Evolutionary conservation across 1,140 invertebrate genomes (phyloP).

Genomic region (Thaumatotibia leucotreta): DNA sequence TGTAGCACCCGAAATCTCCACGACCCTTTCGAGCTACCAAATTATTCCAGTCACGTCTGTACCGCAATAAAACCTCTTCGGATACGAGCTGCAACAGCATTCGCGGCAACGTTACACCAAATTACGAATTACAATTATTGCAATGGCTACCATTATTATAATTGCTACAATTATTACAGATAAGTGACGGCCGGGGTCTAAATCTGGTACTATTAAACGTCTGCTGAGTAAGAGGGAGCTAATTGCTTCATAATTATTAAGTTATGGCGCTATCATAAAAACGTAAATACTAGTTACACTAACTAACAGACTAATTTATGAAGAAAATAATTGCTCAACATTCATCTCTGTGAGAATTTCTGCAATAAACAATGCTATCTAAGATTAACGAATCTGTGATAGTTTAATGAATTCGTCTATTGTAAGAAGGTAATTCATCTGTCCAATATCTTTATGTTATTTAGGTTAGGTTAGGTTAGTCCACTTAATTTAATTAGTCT

Average conservation of each 20-base stretch:
- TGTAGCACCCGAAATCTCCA: conserved; percentile 11
- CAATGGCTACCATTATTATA: background rate
- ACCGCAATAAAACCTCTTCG: conserved; percentile 5
- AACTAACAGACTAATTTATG: background rate
- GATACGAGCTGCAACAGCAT: conserved; percentile 9
- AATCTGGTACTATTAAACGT: background rate
- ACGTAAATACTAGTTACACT: background rate
- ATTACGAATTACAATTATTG: conserved; percentile 11
- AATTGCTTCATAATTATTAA: background rate
- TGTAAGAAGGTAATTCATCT: no score
- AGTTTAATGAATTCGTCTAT: no score
- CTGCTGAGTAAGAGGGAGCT: background rate
- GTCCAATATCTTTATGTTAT: no score
- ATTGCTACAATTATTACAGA: background rate
- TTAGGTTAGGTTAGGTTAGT: no score
- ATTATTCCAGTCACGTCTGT: conserved; percentile 5
- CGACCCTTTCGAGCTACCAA: background rate
- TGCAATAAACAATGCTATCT: no score
- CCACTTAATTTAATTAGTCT: no score
- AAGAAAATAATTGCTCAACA: no score
- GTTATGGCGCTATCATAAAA: background rate
- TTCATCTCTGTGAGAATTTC: no score
- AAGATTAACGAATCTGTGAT: background rate
- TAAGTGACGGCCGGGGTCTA: background rate
- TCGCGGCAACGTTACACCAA: conserved; percentile 6